Percentiles rank a stretch among this genome's conserved stretches.
These are phyloP conservation scores for Porites divaricata DNA, from an alignment of 92 coral and sea anemone genomes.

Conservation along the genomic window DNA sequence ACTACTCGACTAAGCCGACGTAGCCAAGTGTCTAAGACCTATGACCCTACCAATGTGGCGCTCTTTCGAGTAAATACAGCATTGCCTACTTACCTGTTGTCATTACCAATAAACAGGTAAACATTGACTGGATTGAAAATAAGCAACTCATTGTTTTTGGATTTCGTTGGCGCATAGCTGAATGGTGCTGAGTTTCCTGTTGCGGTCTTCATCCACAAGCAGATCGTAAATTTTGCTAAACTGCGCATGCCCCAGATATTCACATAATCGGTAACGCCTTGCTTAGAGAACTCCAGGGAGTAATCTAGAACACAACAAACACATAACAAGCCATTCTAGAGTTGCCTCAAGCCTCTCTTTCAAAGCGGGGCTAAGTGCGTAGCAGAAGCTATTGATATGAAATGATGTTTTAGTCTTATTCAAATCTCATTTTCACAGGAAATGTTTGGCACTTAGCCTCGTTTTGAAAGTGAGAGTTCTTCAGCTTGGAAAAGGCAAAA, in stretches of 20 bases:
- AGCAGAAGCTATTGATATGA: too few relatives aligned
- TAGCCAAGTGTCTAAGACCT: background rate
- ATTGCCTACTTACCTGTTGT: background rate
- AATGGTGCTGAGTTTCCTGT: background rate
- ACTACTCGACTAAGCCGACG: background rate
- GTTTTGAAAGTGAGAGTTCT: too few relatives aligned
- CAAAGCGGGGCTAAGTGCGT: too few relatives aligned
- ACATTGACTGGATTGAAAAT: background rate
- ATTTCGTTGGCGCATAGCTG: conserved; percentile 6
- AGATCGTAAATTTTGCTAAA: background rate
- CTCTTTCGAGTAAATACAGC: background rate
- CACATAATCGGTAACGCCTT: conserved; percentile 11
- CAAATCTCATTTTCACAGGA: too few relatives aligned
- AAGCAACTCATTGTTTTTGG: background rate
- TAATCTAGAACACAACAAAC: background rate
- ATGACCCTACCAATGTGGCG: too few relatives aligned
- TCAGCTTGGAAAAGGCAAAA: too few relatives aligned
- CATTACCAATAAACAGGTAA: background rate
- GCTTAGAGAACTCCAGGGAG: background rate
- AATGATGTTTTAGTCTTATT: too few relatives aligned
- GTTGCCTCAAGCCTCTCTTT: too few relatives aligned
- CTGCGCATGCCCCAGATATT: conserved; percentile 3
- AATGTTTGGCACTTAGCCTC: too few relatives aligned
- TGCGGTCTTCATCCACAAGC: conserved; percentile 5
- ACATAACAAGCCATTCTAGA: too few relatives aligned